Evolutionary conservation across 2,113 vertebrate species (phyloP).

Genomic region (Lycaon pictus): DNA sequence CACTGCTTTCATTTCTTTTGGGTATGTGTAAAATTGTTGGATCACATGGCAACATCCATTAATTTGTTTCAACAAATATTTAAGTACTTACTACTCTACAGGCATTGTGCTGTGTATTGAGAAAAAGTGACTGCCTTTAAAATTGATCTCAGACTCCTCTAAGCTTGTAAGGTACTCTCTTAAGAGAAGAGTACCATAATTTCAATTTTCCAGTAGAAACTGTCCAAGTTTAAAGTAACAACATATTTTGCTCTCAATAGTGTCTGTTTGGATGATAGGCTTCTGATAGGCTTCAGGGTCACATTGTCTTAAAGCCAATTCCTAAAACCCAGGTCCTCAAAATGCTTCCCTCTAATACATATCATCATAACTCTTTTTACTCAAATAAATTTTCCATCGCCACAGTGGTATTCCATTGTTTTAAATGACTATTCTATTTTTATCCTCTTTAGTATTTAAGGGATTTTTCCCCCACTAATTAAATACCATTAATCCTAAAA

Average conservation of each 20-base stretch:
- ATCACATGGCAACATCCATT: neutral
- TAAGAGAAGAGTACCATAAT: conserved; percentile 7
- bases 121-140: neutral
- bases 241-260: neutral
- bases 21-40: neutral
- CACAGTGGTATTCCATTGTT: neutral
- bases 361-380: neutral
- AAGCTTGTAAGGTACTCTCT: neutral
- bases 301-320: neutral
- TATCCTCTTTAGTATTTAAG: neutral
- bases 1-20: neutral
- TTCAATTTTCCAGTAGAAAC: neutral
- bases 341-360: neutral
- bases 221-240: neutral
- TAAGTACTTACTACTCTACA: neutral
- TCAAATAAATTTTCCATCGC: neutral
- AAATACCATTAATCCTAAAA: conserved; percentile 13
- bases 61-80: neutral
- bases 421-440: conserved; percentile 2
- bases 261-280: neutral
- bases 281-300: neutral
- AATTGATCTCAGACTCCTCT: neutral
- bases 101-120: neutral
- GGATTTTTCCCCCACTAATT: neutral
- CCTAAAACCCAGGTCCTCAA: conserved; percentile 32